phyloP scores from a whole-genome alignment of 2,113 vertebrate genomes.

The Rhinoderma darwinii region DNA sequence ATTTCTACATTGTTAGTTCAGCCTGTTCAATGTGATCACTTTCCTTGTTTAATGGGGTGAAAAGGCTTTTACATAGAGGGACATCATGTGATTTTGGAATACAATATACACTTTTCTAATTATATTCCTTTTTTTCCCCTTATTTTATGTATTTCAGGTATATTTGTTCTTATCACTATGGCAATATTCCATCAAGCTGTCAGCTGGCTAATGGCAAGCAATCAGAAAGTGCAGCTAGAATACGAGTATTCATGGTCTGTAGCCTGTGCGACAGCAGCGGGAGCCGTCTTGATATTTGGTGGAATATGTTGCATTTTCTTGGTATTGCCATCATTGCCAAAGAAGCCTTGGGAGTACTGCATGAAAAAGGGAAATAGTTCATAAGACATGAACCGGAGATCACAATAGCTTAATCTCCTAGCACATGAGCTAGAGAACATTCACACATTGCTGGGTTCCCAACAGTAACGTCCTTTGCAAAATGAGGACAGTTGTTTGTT shows the following conservation, averaged over 20 bases:
- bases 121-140: not conserved
- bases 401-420: not conserved
- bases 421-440: conserved; percentile 29
- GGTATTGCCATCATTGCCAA: conserved; percentile 72
- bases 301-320: conserved; percentile 80
- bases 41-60: not conserved
- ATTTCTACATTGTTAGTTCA: not conserved
- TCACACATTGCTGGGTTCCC: conserved; percentile 26
- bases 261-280: conserved; percentile 78
- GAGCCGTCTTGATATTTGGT: conserved; percentile 77
- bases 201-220: conserved; percentile 73
- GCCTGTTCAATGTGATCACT: not conserved
- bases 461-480: conserved; percentile 42
- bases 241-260: conserved; percentile 88
- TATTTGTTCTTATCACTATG: conserved; percentile 82
- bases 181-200: conserved; percentile 86
- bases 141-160: conserved; percentile 70
- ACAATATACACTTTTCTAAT: not conserved
- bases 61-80: not conserved
- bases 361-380: conserved; percentile 65
- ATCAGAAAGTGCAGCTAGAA: conserved; percentile 74
- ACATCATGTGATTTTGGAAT: not conserved
- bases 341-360: conserved; percentile 74
- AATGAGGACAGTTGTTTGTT: conserved; percentile 55
- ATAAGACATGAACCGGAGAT: conserved; percentile 23